Evolutionary conservation across 2,113 vertebrate genomes (phyloP).

Genomic region (Psammodynastes pulverulentus): DNA sequence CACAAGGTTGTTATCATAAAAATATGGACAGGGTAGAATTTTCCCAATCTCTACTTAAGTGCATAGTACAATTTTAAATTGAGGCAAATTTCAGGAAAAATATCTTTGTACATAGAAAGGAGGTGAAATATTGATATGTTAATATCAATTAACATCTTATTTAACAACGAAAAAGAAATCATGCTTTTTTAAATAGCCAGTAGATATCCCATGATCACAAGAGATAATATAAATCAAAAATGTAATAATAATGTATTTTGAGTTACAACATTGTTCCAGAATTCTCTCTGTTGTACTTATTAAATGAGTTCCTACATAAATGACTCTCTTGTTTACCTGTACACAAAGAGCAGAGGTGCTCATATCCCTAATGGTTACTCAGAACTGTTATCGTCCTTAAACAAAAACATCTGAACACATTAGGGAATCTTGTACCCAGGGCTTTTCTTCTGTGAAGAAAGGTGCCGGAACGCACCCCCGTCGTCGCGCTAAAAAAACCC

Average conservation of each 20-base stretch:
- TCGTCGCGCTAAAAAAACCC: too few relatives aligned
- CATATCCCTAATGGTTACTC: background rate
- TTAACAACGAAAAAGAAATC: background rate
- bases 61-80: background rate
- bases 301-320: background rate
- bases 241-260: background rate
- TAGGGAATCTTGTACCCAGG: background rate
- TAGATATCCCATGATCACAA: background rate
- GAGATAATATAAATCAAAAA: background rate
- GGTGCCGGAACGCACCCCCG: too few relatives aligned
- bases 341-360: background rate
- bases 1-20: background rate
- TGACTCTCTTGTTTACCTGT: background rate
- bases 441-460: too few relatives aligned
- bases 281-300: background rate
- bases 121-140: background rate
- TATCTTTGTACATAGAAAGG: background rate
- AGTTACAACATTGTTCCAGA: background rate
- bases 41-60: background rate
- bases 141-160: background rate
- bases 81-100: background rate
- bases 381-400: background rate
- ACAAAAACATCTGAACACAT: background rate
- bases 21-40: background rate
- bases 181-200: background rate